phyloP scores from a whole-genome alignment of 2,113 vertebrate genomes.

The Psilopsiagon aymara region DNA sequence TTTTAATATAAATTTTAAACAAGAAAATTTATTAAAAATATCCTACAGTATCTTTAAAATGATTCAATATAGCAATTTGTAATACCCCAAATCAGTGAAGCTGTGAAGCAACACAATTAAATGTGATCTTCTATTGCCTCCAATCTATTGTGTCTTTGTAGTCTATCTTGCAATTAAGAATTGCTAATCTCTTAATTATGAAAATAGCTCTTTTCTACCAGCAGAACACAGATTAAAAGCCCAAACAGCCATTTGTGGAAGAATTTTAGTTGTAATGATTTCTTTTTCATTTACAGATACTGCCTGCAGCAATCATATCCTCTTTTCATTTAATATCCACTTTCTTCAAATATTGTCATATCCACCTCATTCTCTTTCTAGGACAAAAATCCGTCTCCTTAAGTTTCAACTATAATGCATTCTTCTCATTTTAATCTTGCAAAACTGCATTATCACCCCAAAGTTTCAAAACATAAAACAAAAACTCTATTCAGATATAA shows the following conservation, averaged over 20 bases:
- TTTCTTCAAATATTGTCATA: not conserved
- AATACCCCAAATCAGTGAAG: not conserved
- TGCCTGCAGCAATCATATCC: not conserved
- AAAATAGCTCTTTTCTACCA: not conserved
- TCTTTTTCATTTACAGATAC: slow-evolving; percentile 6
- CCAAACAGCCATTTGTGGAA: not conserved
- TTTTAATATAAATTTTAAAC: not conserved
- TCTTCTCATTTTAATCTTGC: not conserved
- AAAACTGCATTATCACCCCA: not conserved
- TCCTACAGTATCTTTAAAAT: not conserved
- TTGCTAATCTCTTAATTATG: not conserved
- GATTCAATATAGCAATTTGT: not conserved
- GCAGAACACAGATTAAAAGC: not conserved
- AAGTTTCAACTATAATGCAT: not conserved
- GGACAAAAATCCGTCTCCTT: not conserved
- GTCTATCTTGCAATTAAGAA: not conserved
- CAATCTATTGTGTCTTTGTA: not conserved
- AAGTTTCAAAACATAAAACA: not conserved
- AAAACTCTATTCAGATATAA: not conserved
- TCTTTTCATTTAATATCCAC: not conserved
- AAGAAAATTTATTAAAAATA: not conserved
- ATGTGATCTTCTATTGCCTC: not conserved
- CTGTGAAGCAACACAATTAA: not conserved
- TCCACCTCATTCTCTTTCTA: not conserved
- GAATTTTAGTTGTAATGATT: not conserved